Conservation (phyloP, 37 sponge, comb jelly and placozoan species). For the Eunapius fragilis region DNA sequence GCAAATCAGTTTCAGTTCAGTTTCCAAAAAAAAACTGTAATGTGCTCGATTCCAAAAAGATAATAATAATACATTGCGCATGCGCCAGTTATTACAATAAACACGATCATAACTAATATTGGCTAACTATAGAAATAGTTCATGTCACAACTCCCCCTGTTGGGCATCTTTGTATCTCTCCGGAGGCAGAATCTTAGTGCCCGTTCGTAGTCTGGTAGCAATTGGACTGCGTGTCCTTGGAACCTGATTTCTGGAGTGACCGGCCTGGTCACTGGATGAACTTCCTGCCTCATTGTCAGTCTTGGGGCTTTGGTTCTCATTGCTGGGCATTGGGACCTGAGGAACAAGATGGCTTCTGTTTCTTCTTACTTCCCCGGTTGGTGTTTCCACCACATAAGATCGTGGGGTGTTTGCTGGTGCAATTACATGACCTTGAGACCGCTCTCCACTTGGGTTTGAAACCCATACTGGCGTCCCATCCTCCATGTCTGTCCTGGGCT, state of each 20-base stretch:
- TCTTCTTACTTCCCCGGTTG: conserved; percentile 2
- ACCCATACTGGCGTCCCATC: background rate
- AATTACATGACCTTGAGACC: background rate
- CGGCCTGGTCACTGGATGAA: background rate
- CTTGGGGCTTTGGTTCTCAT: background rate
- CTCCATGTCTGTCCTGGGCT: background rate
- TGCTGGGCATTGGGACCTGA: too few relatives aligned
- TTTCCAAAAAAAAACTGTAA: conserved; percentile 6
- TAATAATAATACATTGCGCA: background rate
- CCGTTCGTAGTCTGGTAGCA: background rate
- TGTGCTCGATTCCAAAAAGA: background rate
- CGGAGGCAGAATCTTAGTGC: background rate
- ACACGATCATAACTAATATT: background rate
- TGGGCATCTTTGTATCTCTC: background rate
- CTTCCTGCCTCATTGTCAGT: background rate
- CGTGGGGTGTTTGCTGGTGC: background rate
- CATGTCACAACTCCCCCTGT: background rate
- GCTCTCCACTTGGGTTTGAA: background rate
- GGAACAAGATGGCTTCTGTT: conserved; percentile 5
- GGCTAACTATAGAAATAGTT: background rate
- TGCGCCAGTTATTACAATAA: background rate
- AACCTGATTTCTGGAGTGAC: background rate
- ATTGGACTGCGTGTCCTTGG: background rate
- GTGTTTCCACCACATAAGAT: conserved; percentile 31
- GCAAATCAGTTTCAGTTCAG: background rate